A percentile compares a stretch with the other conserved stretches of the same genome.
phyloP scores from a whole-genome alignment of 2,113 vertebrate genomes.

The Megaceryle torquata region DNA sequence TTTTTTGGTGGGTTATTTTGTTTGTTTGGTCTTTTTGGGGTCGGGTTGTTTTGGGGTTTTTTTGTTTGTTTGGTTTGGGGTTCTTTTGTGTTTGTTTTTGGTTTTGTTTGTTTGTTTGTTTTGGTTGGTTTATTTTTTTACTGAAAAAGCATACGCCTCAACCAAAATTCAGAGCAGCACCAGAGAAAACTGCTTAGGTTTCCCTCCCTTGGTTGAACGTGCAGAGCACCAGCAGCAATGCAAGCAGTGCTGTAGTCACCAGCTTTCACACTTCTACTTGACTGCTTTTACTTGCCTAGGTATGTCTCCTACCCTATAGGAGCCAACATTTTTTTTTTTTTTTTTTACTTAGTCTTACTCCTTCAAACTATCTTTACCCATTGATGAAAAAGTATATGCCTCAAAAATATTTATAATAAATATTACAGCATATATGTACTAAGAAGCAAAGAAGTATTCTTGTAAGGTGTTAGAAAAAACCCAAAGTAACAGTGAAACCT shows the following conservation, averaged over 20 bases:
- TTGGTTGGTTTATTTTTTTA: not conserved
- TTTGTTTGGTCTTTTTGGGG: too few relatives aligned
- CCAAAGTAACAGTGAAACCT: not conserved
- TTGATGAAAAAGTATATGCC: not conserved
- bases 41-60: not conserved
- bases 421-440: not conserved
- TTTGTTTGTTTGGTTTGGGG: too few relatives aligned
- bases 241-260: not conserved
- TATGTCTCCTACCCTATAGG: not conserved
- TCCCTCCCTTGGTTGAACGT: rapidly evolving
- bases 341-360: not conserved
- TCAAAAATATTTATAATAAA: not conserved
- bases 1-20: too few relatives aligned
- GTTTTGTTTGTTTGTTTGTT: too few relatives aligned
- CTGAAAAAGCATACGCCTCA: not conserved
- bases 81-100: too few relatives aligned
- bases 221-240: not conserved
- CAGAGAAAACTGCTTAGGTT: not conserved
- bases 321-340: not conserved
- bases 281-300: not conserved
- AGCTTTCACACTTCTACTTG: not conserved
- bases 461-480: not conserved
- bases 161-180: not conserved
- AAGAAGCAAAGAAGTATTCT: not conserved
- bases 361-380: not conserved